Evolutionary conservation across 2,113 vertebrate species (phyloP).

Genomic region (Proteles cristata): DNA sequence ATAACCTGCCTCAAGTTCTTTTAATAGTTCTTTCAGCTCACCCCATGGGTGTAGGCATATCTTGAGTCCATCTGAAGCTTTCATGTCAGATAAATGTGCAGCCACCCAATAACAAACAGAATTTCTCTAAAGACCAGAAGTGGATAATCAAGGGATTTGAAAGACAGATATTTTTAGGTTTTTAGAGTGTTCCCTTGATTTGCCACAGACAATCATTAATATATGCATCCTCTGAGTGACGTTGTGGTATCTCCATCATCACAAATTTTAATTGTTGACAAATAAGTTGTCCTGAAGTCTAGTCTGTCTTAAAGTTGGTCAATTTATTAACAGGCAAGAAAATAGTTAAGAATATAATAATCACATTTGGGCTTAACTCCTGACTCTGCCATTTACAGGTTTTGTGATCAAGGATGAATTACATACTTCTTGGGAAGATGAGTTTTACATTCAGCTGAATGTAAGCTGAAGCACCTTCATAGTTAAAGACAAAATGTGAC

Average conservation of each 20-base stretch:
- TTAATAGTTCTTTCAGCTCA: not conserved
- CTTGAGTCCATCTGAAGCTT: not conserved
- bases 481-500: not conserved
- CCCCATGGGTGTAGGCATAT: not conserved
- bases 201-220: not conserved
- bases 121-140: not conserved
- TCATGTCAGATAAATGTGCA: not conserved
- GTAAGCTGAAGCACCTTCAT: not conserved
- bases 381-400: not conserved
- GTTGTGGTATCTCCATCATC: not conserved
- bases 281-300: not conserved
- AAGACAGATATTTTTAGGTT: not conserved
- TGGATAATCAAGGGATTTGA: not conserved
- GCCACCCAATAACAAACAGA: not conserved
- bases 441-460: not conserved
- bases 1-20: conserved; percentile 10
- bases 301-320: not conserved
- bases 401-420: not conserved
- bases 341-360: not conserved
- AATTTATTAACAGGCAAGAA: not conserved
- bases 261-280: not conserved
- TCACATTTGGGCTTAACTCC: not conserved
- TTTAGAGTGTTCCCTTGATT: not conserved
- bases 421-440: not conserved
- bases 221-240: not conserved